These are phyloP conservation scores for Dicycla oo DNA, from an alignment of 2,888 invertebrate genomes.

Conservation along the genomic window DNA sequence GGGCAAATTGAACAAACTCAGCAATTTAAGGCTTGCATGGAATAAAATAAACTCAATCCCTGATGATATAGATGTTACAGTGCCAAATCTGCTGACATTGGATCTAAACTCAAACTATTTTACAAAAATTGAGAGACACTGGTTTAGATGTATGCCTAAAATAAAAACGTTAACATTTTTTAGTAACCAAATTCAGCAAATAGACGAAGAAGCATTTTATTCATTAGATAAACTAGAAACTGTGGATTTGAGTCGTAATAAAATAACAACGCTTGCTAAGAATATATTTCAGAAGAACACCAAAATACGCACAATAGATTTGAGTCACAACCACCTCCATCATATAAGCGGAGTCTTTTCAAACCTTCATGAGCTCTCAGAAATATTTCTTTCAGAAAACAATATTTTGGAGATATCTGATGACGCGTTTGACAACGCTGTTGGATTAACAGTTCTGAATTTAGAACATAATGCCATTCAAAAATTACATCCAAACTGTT, in stretches of 20 bases:
- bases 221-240: slow-evolving; percentile 94
- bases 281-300: slow-evolving; percentile 94
- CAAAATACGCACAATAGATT: slow-evolving; percentile 94
- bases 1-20: slow-evolving; percentile 93
- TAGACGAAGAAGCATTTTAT: slow-evolving; percentile 94
- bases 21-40: slow-evolving; percentile 94
- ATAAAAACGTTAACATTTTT: slow-evolving; percentile 95
- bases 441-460: slow-evolving; percentile 94
- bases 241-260: slow-evolving; percentile 96
- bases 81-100: slow-evolving; percentile 93
- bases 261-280: slow-evolving; percentile 94
- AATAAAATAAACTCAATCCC: slow-evolving; percentile 95
- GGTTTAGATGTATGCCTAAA: slow-evolving; percentile 95
- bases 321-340: slow-evolving; percentile 97
- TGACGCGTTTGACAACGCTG: slow-evolving; percentile 95
- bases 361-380: slow-evolving; percentile 94
- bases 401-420: slow-evolving; percentile 96
- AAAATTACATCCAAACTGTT: slow-evolving; percentile 94
- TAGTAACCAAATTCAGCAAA: slow-evolving; percentile 94
- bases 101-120: slow-evolving; percentile 97
- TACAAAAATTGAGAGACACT: slow-evolving; percentile 93
- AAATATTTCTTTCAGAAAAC: slow-evolving; percentile 96
- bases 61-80: slow-evolving; percentile 92
- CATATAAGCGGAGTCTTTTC: slow-evolving; percentile 95
- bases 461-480: slow-evolving; percentile 96